phyloP scores from a whole-genome alignment of 2,113 vertebrate species.

The Crotalus tigris region DNA sequence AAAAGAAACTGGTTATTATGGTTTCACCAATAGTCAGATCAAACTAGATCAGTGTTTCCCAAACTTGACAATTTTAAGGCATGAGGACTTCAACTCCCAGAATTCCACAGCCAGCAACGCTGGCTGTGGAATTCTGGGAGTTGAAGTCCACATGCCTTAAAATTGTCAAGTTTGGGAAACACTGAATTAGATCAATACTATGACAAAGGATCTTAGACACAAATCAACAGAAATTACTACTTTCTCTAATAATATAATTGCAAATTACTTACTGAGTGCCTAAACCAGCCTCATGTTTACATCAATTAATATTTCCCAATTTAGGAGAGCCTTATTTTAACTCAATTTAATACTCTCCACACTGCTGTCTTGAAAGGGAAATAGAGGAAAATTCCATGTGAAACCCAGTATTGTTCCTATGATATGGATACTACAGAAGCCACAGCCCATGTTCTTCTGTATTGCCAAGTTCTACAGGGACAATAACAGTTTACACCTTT shows the following conservation, averaged over 20 bases:
- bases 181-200: neutral
- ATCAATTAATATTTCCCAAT: neutral
- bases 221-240: neutral
- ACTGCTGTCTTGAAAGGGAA: neutral
- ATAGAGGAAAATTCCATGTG: neutral
- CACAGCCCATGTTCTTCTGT: neutral
- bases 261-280: neutral
- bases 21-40: neutral
- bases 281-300: neutral
- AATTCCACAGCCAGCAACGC: too few species aligned
- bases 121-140: too few species aligned
- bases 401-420: neutral
- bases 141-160: too few species aligned
- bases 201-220: neutral
- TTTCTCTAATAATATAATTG: neutral
- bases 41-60: too few species aligned
- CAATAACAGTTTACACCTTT: neutral
- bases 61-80: too few species aligned
- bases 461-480: neutral
- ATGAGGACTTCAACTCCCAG: too few species aligned
- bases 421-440: neutral
- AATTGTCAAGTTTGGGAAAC: too few species aligned
- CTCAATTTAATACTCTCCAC: neutral
- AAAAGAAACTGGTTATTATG: neutral
- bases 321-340: neutral